Conservation (phyloP, 2,888 invertebrate species). For the Cepaea hortensis region DNA sequence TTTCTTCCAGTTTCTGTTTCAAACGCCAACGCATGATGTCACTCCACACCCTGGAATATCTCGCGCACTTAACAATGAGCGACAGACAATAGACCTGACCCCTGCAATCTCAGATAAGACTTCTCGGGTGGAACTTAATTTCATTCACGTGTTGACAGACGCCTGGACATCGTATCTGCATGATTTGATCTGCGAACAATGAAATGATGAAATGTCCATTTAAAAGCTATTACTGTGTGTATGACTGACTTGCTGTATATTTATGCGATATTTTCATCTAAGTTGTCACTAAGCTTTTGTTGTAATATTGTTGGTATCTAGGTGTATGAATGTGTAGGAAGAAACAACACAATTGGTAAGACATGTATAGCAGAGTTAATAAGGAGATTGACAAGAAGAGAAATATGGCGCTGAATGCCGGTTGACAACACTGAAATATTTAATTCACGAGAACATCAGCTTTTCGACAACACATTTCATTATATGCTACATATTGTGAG, state of each 20-base stretch:
- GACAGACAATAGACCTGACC: not conserved
- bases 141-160: constrained; percentile 1
- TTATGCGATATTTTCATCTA: not conserved
- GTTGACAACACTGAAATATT: too few relatives aligned
- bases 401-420: too few relatives aligned
- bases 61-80: not conserved
- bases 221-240: not conserved
- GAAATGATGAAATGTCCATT: not conserved
- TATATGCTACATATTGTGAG: too few relatives aligned
- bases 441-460: too few relatives aligned
- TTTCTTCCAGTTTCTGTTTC: too few relatives aligned
- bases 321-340: not conserved
- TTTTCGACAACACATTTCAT: too few relatives aligned
- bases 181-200: not conserved
- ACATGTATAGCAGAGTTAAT: not conserved
- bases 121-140: constrained; percentile 8
- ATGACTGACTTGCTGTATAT: not conserved
- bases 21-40: not conserved
- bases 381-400: too few relatives aligned
- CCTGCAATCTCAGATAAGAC: not conserved
- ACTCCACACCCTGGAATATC: not conserved
- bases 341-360: not conserved
- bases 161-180: not conserved
- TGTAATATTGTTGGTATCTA: not conserved
- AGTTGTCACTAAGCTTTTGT: not conserved